Evolutionary conservation across 2,888 invertebrate species (phyloP).

Genomic region (Lycophotia porphyrea): DNA sequence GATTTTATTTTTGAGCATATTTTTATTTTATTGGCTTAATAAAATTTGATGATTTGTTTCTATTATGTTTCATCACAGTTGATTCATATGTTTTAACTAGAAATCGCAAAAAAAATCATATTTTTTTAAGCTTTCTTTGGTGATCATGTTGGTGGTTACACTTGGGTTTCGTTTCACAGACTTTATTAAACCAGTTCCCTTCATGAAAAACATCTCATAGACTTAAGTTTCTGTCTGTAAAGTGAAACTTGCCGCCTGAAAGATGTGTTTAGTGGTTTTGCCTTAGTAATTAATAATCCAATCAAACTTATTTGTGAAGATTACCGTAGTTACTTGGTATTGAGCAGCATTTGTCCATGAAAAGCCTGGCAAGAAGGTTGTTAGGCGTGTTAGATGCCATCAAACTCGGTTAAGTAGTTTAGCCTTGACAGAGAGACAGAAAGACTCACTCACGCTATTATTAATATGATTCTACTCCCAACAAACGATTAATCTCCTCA

Average conservation of each 20-base stretch:
- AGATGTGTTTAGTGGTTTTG: neutral
- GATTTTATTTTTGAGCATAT: constrained; percentile 36
- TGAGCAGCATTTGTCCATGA: neutral
- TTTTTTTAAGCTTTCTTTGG: neutral
- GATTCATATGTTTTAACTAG: constrained; percentile 24
- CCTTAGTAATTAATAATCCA: neutral
- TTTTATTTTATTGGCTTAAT: constrained; percentile 43
- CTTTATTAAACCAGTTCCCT: neutral
- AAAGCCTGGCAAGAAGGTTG: constrained; percentile 1
- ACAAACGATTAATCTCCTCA: constrained; percentile 38
- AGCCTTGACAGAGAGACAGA: constrained; percentile 41
- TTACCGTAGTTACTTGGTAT: neutral
- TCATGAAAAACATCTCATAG: neutral
- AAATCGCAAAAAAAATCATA: neutral
- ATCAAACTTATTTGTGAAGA: neutral
- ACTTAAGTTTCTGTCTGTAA: neutral
- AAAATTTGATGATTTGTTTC: constrained; percentile 42
- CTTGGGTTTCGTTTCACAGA: neutral
- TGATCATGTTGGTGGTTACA: neutral
- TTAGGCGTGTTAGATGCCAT: neutral
- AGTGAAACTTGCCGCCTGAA: neutral
- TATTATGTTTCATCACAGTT: neutral
- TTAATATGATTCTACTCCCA: constrained; percentile 24
- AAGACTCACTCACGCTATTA: constrained; percentile 25
- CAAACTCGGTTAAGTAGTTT: constrained; percentile 30